Conservation (phyloP, 1,140 invertebrate genomes). For the Zaprionus tsacasi region DNA sequence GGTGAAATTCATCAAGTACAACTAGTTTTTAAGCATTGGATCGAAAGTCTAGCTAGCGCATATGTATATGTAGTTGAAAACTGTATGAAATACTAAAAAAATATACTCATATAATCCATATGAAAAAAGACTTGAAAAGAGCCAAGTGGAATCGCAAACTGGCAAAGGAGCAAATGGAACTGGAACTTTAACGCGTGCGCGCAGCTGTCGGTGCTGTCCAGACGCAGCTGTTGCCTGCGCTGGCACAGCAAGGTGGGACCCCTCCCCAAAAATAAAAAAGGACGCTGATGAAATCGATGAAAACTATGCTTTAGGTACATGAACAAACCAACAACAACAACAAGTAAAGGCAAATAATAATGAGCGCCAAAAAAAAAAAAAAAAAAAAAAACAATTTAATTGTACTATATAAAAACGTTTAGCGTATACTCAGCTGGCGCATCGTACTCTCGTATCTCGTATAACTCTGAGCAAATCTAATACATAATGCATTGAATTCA, state of each 20-base stretch:
- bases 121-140: slow-evolving; percentile 32
- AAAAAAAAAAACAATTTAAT: slow-evolving; percentile 44
- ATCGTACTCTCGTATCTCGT: slow-evolving; percentile 76
- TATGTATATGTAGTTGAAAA: slow-evolving; percentile 39
- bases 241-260: slow-evolving; percentile 22
- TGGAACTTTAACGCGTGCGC: slow-evolving; percentile 46
- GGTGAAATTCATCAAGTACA: slow-evolving; percentile 36
- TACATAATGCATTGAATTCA: slow-evolving; percentile 48
- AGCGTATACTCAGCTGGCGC: slow-evolving; percentile 69
- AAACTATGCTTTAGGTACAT: slow-evolving; percentile 67
- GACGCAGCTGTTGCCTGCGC: slow-evolving; percentile 37
- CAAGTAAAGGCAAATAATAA: slow-evolving; percentile 17
- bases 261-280: slow-evolving; percentile 38
- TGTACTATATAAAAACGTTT: slow-evolving; percentile 58
- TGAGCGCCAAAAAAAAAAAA: slow-evolving; percentile 6
- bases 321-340: slow-evolving; percentile 21
- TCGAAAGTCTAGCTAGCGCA: slow-evolving; percentile 33
- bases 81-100: slow-evolving; percentile 36
- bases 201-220: slow-evolving; percentile 19
- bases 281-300: slow-evolving; percentile 35
- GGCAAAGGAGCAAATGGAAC: slow-evolving; percentile 13
- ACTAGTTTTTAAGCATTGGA: slow-evolving; percentile 55
- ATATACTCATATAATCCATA: slow-evolving; percentile 43
- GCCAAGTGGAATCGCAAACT: slow-evolving; percentile 16
- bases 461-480: slow-evolving; percentile 72